A percentile compares a stretch with the other conserved stretches of the same genome.
Evolutionary conservation across 2,888 invertebrate species (phyloP).

Genomic region (Meteorus colon): DNA sequence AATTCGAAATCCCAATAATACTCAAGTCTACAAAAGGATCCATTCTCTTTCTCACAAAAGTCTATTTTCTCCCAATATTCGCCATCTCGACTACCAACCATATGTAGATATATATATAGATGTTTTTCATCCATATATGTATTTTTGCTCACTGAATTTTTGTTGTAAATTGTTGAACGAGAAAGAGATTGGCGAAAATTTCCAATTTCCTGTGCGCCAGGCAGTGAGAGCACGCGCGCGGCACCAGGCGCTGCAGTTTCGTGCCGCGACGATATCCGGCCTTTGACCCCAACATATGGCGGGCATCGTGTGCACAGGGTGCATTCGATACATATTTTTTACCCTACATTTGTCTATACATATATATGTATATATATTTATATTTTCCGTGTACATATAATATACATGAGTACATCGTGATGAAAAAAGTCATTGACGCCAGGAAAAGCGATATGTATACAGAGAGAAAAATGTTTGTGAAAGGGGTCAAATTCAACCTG

Average conservation of each 20-base stretch:
- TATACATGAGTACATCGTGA: neutral
- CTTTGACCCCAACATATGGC: slow-evolving; percentile 36
- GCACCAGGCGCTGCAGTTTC: slow-evolving; percentile 13
- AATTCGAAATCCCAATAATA: too few relatives aligned
- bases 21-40: neutral
- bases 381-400: neutral
- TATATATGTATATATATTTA: neutral
- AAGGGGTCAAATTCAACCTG: slow-evolving; percentile 30
- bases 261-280: slow-evolving; percentile 30
- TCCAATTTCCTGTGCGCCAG: slow-evolving; percentile 24
- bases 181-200: slow-evolving; percentile 29
- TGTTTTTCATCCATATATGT: neutral
- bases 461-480: slow-evolving; percentile 22
- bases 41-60: neutral
- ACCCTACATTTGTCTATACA: neutral
- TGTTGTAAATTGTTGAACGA: slow-evolving; percentile 16
- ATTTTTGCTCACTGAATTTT: slow-evolving; percentile 5
- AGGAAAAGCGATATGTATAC: slow-evolving; percentile 15
- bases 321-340: slow-evolving; percentile 20
- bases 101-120: neutral
- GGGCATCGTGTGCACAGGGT: slow-evolving; percentile 10
- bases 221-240: slow-evolving; percentile 18
- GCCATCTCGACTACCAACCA: neutral
- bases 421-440: slow-evolving; percentile 16
- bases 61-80: neutral